Evolutionary conservation across 2,113 vertebrate genomes (phyloP).

Genomic region (Oceanodroma tethys): DNA sequence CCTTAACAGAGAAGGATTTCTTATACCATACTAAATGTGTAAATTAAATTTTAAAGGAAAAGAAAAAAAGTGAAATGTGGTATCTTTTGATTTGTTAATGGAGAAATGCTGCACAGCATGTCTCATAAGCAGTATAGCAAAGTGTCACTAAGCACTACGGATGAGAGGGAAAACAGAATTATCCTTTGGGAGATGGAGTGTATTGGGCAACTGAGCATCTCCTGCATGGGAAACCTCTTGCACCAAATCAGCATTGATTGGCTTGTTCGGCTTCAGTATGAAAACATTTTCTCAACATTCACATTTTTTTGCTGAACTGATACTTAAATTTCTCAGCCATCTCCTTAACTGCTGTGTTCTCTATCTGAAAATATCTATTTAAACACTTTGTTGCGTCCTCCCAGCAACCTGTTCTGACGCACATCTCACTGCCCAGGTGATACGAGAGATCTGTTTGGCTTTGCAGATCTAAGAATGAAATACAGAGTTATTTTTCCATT

Average conservation of each 20-base stretch:
- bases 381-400: not conserved
- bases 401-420: not conserved
- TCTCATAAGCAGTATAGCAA: not conserved
- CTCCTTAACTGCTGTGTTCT: not conserved
- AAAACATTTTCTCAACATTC: not conserved
- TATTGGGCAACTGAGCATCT: not conserved
- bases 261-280: not conserved
- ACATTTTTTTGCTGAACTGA: not conserved
- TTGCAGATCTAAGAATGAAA: not conserved
- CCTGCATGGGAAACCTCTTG: not conserved
- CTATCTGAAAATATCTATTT: not conserved
- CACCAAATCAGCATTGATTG: not conserved
- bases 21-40: not conserved
- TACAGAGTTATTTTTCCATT: not conserved
- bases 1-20: not conserved
- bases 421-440: not conserved
- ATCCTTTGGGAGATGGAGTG: not conserved
- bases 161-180: not conserved
- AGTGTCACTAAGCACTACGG: not conserved
- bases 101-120: not conserved
- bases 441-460: not conserved
- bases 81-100: not conserved
- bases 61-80: not conserved
- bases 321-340: not conserved
- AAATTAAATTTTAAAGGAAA: not conserved